Evolutionary conservation across 2,797 vertebrate species (phyloP), one percentile per base, ranked within the genome.

Genomic region (Eospalax fontanierii): DNA sequence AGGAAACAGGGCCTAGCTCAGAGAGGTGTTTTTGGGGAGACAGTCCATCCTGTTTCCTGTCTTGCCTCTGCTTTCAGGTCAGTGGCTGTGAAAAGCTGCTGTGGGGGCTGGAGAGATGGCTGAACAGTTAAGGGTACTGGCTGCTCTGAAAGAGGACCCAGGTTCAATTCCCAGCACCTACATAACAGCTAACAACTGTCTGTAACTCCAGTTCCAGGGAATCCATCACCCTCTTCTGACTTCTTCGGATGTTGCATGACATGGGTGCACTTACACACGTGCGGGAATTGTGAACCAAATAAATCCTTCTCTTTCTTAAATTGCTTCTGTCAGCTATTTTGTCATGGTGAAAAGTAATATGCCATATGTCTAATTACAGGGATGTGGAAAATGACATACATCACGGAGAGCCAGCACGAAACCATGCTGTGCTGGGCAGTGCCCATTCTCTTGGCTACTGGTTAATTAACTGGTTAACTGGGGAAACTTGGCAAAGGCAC

Each of bases 401-500:
- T n/a, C n/a, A n/a, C n/a, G n/a, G 7, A 14, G 43, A 90, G 26
- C 15, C 14, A 35, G 11, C 19, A 33, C 8, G 22, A 68, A 88
- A 76, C 46, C 22, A 15, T 15, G 40, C 66, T 65, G 15, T 24
- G 35, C 8, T 24, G 78, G 82, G 22, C 61, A 28, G 66, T 26
- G 2, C 9, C 40, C 10, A 10, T 71, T 93, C 28, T 50, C 87
- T 92, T 82, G 83, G 3, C 16, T 54, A 54, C 66, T 74, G 70
- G 57, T 54, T 84, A 91, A 68, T 35, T 78, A n/a, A 68, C 38
- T 40, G 65, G 89, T 35, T 78, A n/a, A 68, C 38, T 40, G 65
- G 89, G 86, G 63, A 66, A 81, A 89, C 70, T 54, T 82, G 88
- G 90, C 70, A 71, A 59, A 87, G 28, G 9, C 6, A 38, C 30